These are phyloP conservation scores for Sander lucioperca DNA, from an alignment of 2,113 vertebrate genomes.

Conservation along the genomic window DNA sequence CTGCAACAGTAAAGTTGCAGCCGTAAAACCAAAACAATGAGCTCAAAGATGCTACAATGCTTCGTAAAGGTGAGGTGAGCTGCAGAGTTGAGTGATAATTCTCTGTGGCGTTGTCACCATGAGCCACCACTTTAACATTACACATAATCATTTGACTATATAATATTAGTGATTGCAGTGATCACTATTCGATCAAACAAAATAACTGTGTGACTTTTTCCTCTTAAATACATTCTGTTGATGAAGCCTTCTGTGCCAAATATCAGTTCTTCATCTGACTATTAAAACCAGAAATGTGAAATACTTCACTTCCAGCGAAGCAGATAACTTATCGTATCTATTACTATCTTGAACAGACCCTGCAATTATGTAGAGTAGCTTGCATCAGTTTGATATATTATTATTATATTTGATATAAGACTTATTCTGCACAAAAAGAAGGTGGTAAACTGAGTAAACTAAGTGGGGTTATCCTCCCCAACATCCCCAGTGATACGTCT, in stretches of 20 bases:
- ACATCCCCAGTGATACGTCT: neutral
- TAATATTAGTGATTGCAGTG: neutral
- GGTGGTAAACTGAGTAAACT: neutral
- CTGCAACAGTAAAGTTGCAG: no score
- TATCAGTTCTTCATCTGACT: neutral
- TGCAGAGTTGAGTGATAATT: neutral
- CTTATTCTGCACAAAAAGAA: neutral
- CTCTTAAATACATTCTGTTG: neutral
- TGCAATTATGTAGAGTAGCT: neutral
- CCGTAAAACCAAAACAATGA: neutral
- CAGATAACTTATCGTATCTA: neutral
- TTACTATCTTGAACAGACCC: conserved; percentile 14
- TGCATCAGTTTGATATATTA: neutral
- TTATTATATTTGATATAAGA: neutral
- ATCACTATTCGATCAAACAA: neutral
- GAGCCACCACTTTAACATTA: neutral
- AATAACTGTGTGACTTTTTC: neutral
- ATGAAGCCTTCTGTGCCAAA: neutral
- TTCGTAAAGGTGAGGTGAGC: neutral
- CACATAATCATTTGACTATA: neutral
- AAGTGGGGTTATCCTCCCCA: conserved; percentile 2
- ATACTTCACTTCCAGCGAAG: neutral
- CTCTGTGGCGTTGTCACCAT: neutral
- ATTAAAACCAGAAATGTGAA: neutral
- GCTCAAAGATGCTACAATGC: neutral